Percentiles rank a stretch among this genome's conserved stretches.
Conservation (phyloP, 2,888 invertebrate species). For the Caenorhabditis afra region DNA sequence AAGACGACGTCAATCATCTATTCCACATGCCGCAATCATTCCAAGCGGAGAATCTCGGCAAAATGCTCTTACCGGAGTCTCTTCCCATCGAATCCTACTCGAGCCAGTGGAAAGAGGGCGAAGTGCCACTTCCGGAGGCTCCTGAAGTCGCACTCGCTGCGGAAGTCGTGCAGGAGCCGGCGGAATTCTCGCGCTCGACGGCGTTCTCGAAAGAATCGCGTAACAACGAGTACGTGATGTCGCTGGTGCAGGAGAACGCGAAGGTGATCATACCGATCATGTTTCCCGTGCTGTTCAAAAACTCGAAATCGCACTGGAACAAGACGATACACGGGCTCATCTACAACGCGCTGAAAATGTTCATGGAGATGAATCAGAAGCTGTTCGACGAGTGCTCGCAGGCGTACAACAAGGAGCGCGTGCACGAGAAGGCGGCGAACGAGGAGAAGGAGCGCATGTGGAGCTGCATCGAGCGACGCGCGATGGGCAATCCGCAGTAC, state of each 20-base stretch:
- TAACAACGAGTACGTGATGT: slow-evolving; percentile 99
- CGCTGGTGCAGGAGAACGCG: slow-evolving; percentile 84
- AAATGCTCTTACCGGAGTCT: slow-evolving; percentile 49
- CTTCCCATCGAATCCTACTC: slow-evolving; percentile 44
- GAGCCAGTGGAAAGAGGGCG: slow-evolving; percentile 40
- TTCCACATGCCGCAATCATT: slow-evolving; percentile 14
- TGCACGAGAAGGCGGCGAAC: slow-evolving; percentile 87
- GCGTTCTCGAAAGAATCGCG: slow-evolving; percentile 37
- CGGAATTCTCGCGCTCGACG: slow-evolving; percentile 42
- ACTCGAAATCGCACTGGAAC: slow-evolving; percentile 90
- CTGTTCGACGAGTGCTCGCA: slow-evolving; percentile 98
- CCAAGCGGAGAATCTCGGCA: slow-evolving; percentile 26
- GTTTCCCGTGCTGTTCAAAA: slow-evolving; percentile 89
- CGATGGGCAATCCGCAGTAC: slow-evolving; percentile 82
- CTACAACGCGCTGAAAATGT: slow-evolving; percentile 90
- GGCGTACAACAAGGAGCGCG: slow-evolving; percentile 90
- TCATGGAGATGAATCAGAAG: slow-evolving; percentile 95
- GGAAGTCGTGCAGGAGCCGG: background rate
- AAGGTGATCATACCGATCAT: slow-evolving; percentile 88
- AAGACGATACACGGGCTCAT: slow-evolving; percentile 91
- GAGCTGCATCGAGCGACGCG: slow-evolving; percentile 89
- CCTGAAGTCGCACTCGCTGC: background rate
- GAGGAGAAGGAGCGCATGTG: slow-evolving; percentile 91
- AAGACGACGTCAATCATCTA: background rate
- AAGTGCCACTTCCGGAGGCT: background rate